Conservation (phyloP, 2,888 invertebrate species). For the Acanthoscelides obtectus region DNA sequence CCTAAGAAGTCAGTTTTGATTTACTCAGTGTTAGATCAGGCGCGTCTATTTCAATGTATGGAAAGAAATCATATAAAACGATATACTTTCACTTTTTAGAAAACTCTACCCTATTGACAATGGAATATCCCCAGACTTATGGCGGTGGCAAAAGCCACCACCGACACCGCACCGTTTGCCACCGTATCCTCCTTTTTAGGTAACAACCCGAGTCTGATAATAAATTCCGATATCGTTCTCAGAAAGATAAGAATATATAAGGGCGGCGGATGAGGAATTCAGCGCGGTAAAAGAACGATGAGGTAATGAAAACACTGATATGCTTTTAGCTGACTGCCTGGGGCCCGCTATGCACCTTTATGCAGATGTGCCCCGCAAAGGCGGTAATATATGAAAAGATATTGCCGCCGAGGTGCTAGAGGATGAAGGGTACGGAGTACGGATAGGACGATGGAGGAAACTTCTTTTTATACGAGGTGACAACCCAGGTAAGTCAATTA, state of each 20-base stretch:
- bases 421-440: neutral
- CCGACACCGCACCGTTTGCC: too few relatives aligned
- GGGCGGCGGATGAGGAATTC: constrained; percentile 2
- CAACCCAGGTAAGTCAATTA: too few relatives aligned
- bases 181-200: neutral
- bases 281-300: constrained; percentile 17
- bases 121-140: neutral
- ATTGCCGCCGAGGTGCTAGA: neutral
- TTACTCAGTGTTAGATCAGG: too few relatives aligned
- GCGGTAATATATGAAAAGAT: neutral
- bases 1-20: too few relatives aligned
- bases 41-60: too few relatives aligned
- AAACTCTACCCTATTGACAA: neutral
- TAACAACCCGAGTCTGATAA: neutral
- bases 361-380: neutral
- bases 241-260: neutral
- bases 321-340: neutral
- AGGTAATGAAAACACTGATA: constrained; percentile 28
- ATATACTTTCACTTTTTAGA: too few relatives aligned
- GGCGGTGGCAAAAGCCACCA: neutral
- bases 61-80: too few relatives aligned
- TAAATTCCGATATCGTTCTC: neutral
- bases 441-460: neutral
- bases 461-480: neutral
- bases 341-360: neutral